Base-by-base conservation (phyloP, 2,113 vertebrate species). In the Anolis carolinensis region DNA sequence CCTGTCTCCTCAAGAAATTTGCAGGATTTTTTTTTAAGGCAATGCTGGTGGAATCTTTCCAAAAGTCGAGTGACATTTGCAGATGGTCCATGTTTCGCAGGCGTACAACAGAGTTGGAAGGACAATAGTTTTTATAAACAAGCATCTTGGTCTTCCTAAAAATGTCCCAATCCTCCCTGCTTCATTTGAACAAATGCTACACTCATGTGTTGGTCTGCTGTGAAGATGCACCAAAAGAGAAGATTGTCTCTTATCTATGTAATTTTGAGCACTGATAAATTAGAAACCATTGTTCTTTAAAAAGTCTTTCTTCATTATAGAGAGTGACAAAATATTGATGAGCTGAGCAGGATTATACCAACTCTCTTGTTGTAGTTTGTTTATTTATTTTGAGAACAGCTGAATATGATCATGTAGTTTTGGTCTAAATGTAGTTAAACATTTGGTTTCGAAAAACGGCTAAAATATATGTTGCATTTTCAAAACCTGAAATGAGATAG, bases 401-500 rank as follows among this genome's bases (percentile, higher is more conserved):
- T 65, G 6, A 30, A 67, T 68, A 2, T 1, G 65, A 25, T 27
- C 7, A 36, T 62, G 13, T 62, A 30, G 30, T 23, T 20, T 34
- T 30, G 5, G 25, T 30, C 63, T 20, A 63, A 1, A 14, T 30
- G 11, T 44, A 23, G 44, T 80, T 44, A 23, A 78, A 85, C 27
- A 4, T 5, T 8, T 23, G 8, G n/a, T 44, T 68, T 30, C 4
- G 30, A 27, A 30, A 68, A 30, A 68, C 27, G 65, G 65, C 65
- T 67, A 55, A 14, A 55, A 55, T 55, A 44, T 67, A 1, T 44
- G 0, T 0, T 30, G 59, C 50, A 68, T 0, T 18, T 11, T 62
- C 52, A 87, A 27, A 72, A 5, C 67, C 70, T 71, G 90, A 90
- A 86, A 7, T 85, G 81, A 25, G 8, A 27, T 13, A 70, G 6